A percentile compares a stretch with the other conserved stretches of the same genome.
Conservation (phyloP, 2,888 invertebrate genomes). For the Sinelater perroti region DNA sequence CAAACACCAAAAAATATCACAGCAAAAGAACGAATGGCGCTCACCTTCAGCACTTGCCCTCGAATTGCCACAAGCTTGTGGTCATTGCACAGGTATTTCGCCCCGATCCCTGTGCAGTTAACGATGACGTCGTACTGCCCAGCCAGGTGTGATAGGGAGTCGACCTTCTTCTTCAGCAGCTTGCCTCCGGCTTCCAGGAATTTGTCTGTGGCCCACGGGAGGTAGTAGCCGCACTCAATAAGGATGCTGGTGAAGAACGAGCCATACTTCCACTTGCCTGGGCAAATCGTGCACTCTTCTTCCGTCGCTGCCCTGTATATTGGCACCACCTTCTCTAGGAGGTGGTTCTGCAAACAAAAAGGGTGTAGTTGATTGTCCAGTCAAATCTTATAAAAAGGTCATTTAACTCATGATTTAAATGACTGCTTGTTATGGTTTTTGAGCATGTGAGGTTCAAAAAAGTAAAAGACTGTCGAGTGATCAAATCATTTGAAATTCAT, state of each 20-base stretch:
- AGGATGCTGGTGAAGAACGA: conserved; percentile 82
- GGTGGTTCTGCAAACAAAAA: conserved; percentile 69
- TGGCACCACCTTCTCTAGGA: conserved; percentile 80
- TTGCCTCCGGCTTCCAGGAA: conserved; percentile 71
- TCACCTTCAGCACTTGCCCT: conserved; percentile 82
- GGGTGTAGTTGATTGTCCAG: no score
- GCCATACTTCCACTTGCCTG: conserved; percentile 83
- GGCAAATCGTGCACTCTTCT: conserved; percentile 77
- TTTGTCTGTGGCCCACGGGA: conserved; percentile 80
- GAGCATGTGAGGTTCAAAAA: no score
- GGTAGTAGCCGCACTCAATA: conserved; percentile 75
- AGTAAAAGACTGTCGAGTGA: no score
- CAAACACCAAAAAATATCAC: no score
- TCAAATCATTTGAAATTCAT: no score
- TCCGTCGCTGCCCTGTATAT: conserved; percentile 75
- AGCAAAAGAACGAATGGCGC: conserved; percentile 1
- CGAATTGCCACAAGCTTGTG: conserved; percentile 78
- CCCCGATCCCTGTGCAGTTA: conserved; percentile 89
- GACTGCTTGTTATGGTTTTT: no score
- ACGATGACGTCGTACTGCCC: conserved; percentile 75
- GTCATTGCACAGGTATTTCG: conserved; percentile 79
- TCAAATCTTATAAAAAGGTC: no score
- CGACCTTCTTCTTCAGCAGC: conserved; percentile 66
- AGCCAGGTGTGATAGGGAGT: conserved; percentile 69
- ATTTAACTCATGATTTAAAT: no score